phyloP scores from a whole-genome alignment of 2,888 invertebrate species.

The Chrysopilus asiliformis region DNA sequence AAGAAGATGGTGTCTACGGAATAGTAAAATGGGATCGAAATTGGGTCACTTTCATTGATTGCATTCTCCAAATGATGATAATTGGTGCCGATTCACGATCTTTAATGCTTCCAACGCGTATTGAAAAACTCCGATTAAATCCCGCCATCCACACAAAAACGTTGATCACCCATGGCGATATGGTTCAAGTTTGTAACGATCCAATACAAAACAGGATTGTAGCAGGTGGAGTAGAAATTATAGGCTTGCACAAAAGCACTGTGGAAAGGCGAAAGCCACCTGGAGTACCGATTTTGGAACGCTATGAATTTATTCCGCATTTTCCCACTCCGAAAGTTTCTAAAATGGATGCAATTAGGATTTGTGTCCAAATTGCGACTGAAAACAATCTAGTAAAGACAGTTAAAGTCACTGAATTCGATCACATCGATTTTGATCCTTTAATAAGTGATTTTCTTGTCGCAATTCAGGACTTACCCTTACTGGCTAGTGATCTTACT shows the following conservation, averaged over 20 bases:
- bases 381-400: conserved; percentile 55
- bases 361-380: conserved; percentile 52
- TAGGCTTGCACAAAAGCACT: conserved; percentile 60
- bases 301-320: conserved; percentile 58
- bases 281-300: conserved; percentile 61
- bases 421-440: conserved; percentile 38
- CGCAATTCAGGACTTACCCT: conserved; percentile 50
- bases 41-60: conserved; percentile 82
- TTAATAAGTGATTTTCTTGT: conserved; percentile 43
- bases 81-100: conserved; percentile 53
- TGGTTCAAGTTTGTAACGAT: conserved; percentile 34
- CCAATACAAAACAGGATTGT: conserved; percentile 31
- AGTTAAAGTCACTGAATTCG: conserved; percentile 46
- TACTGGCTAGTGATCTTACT: conserved; percentile 52
- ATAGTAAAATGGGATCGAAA: conserved; percentile 56
- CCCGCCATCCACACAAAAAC: conserved; percentile 47
- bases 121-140: conserved; percentile 55
- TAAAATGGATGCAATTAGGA: conserved; percentile 41
- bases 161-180: no score
- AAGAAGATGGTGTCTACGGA: conserved; percentile 29
- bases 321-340: conserved; percentile 22
- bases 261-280: conserved; percentile 55
- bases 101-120: conserved; percentile 61
- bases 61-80: conserved; percentile 72
- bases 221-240: conserved; percentile 63